These are phyloP conservation scores for Nephotettix cincticeps DNA, from an alignment of 1,140 invertebrate genomes.

Conservation along the genomic window DNA sequence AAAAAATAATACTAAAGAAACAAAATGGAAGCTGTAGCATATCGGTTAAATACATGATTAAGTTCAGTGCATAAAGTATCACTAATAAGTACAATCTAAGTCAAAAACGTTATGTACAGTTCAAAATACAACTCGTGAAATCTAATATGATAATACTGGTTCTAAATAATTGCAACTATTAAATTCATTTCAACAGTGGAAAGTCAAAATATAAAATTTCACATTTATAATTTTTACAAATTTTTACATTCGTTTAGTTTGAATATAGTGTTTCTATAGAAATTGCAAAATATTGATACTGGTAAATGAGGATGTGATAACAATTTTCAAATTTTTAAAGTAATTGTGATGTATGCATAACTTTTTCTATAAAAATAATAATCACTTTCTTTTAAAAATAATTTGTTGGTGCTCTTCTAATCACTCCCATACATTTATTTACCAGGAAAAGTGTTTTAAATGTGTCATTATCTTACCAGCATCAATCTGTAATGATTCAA, in stretches of 20 bases:
- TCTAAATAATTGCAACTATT: not conserved
- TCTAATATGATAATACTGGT: not conserved
- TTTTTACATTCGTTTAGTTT: not conserved
- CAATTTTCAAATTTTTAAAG: too few relatives aligned
- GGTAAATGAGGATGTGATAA: too few relatives aligned
- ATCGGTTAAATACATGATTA: not conserved
- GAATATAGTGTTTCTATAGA: not conserved
- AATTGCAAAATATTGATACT: not conserved
- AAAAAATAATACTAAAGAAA: too few relatives aligned
- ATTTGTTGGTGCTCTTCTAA: too few relatives aligned
- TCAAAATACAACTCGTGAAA: constrained; percentile 6
- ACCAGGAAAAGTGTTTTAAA: too few relatives aligned
- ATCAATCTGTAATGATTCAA: too few relatives aligned
- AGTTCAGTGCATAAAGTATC: constrained; percentile 13
- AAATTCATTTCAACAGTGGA: not conserved
- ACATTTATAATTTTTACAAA: not conserved
- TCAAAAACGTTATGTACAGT: constrained; percentile 14
- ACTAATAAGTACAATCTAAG: not conserved
- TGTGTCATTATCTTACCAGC: too few relatives aligned
- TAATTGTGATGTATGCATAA: too few relatives aligned
- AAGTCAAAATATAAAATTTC: not conserved
- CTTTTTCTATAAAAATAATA: too few relatives aligned
- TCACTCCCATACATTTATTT: too few relatives aligned
- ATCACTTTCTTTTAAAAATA: too few relatives aligned
- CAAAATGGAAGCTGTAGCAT: too few relatives aligned